Base-by-base conservation (phyloP, 2,113 vertebrate species). In the Callionymus lyra region DNA sequence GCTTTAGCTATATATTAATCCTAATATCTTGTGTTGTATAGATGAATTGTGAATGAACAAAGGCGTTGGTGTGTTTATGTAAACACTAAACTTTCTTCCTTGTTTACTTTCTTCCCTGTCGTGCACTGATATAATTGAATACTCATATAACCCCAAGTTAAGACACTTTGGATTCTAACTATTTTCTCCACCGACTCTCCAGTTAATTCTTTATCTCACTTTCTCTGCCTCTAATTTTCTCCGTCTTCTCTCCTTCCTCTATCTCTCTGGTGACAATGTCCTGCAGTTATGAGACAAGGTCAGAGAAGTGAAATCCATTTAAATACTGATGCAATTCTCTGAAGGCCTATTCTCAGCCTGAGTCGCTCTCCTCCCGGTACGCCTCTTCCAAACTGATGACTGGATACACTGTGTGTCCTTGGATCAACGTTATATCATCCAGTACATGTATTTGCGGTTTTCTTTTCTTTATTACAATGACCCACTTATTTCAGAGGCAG, bases 211-310 rank as follows among this genome's bases (percentile, higher is more conserved):
- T 63, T 41, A 62, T 68, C 57, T 63, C 55, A 31, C 52, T 59
- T 60, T 51, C 59, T 59, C 44, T 59, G 64, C 48, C 35, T 70
- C 50, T 61, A 38, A 74, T 74, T 79, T 70, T 53, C 65, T 57
- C 55, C 44, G 44, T 66, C 59, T 66, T 62, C 58, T 49, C 45
- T 50, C 41, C 43, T 52, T 38, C 47, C 36, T 60, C 63, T 54
- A 61, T 74, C 62, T 80, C 77, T 77, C 70, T 80, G 58, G 70
- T 75, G 77, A 75, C 70, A 62, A 70, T 79, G 80, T 82, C 80
- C 76, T 81, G 76, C 72, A 76, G 76, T 81, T 65, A 81, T 64
- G 69, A 81, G 69, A 68, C 74, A 77, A 81, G 74, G 74, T 83
- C 76, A 76, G 65, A 74, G 61, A 56, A 74, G 65, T 70, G 73